Evolutionary conservation across 2,113 vertebrate species (phyloP).

Genomic region (Tapirus terrestris): DNA sequence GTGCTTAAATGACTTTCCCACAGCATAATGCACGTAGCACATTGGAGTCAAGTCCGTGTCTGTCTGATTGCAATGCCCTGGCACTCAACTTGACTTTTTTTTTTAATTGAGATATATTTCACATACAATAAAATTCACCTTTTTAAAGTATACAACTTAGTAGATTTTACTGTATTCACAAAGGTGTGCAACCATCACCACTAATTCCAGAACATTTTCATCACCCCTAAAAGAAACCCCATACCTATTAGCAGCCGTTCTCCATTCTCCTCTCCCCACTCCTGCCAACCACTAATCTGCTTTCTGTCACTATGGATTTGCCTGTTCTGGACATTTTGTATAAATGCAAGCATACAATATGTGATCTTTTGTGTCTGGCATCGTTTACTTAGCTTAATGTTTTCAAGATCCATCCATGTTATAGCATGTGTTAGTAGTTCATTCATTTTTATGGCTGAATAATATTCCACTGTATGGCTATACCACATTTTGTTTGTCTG

Average conservation of each 20-base stretch:
- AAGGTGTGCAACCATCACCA: not conserved
- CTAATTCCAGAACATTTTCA: slow-evolving; percentile 11
- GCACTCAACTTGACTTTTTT: not conserved
- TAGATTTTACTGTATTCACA: not conserved
- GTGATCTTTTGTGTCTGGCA: not conserved
- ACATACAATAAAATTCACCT: not conserved
- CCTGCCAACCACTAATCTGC: not conserved
- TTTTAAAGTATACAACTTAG: not conserved
- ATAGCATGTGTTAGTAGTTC: not conserved
- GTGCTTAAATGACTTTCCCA: not conserved
- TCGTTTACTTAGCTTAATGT: not conserved
- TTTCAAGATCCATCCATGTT: not conserved
- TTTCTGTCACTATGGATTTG: not conserved
- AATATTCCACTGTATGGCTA: not conserved
- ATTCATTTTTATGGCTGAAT: not conserved
- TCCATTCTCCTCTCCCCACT: not conserved
- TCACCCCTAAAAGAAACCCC: not conserved
- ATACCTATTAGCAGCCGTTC: not conserved
- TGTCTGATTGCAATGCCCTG: not conserved
- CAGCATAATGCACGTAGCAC: not conserved
- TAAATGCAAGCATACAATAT: not conserved
- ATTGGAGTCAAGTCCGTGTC: not conserved
- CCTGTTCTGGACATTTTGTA: not conserved
- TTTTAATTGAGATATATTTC: not conserved
- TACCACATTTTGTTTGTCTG: not conserved